phyloP scores from a whole-genome alignment of 2,888 invertebrate species.

The Labia minor region DNA sequence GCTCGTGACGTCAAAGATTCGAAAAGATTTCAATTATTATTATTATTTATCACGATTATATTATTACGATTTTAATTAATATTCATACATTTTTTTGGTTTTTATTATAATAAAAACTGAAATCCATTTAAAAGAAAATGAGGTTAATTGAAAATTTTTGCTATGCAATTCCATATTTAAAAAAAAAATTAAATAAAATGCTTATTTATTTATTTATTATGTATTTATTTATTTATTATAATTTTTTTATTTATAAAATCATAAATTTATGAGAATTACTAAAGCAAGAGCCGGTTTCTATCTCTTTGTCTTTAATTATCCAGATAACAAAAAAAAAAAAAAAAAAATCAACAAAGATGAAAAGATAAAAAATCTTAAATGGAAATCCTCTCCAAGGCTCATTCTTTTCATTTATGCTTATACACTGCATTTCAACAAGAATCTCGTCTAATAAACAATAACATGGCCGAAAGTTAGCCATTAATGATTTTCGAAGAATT shows the following conservation, averaged over 20 bases:
- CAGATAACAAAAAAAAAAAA: neutral
- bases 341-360: slow-evolving; percentile 13
- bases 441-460: slow-evolving; percentile 13
- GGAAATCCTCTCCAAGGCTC: neutral
- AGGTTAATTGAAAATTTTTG: too few species aligned
- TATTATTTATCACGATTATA: neutral
- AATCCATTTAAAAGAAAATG: too few species aligned
- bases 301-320: slow-evolving; percentile 5
- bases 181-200: too few species aligned
- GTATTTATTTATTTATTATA: neutral
- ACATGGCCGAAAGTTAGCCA: slow-evolving; percentile 6
- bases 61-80: neutral
- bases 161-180: too few species aligned
- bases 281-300: neutral
- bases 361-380: slow-evolving; percentile 7
- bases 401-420: slow-evolving; percentile 5
- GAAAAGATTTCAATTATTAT: slow-evolving; percentile 1
- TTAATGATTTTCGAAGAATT: neutral
- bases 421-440: neutral
- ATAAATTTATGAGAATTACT: slow-evolving; percentile 1
- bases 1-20: neutral
- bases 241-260: neutral
- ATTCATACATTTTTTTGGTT: neutral
- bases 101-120: too few species aligned
- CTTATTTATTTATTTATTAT: neutral